Conservation (phyloP, 2,797 vertebrate genomes). For the Cuniculus paca region DNA sequence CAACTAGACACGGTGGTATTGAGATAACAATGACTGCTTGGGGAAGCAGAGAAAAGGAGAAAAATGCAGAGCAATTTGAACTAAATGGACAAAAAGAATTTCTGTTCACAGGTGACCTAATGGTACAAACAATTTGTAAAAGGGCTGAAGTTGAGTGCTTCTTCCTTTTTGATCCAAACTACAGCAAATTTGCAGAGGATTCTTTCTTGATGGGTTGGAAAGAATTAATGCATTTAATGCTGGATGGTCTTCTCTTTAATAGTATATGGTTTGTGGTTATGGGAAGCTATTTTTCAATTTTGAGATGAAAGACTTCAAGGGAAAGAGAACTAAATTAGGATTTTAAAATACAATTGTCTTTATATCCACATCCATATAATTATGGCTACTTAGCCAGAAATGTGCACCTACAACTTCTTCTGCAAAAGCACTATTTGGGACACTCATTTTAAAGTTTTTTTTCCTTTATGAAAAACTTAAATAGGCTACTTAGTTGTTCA, state of each 20-base stretch:
- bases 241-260: neutral
- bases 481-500: neutral
- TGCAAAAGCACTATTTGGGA: neutral
- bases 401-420: neutral
- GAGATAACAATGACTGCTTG: neutral
- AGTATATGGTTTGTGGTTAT: neutral
- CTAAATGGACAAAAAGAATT: neutral
- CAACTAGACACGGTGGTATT: neutral
- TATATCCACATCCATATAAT: neutral
- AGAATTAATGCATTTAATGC: neutral
- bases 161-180: neutral
- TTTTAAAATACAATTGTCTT: neutral
- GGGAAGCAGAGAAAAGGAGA: neutral
- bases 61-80: neutral
- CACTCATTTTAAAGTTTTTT: neutral
- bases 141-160: neutral
- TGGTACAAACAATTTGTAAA: neutral
- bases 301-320: neutral
- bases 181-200: neutral
- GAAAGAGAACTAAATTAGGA: neutral
- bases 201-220: neutral
- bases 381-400: neutral
- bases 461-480: neutral
- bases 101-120: neutral
- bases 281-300: conserved; percentile 4